Evolutionary conservation across 2,888 invertebrate species (phyloP).

Genomic region (Rapana venosa): DNA sequence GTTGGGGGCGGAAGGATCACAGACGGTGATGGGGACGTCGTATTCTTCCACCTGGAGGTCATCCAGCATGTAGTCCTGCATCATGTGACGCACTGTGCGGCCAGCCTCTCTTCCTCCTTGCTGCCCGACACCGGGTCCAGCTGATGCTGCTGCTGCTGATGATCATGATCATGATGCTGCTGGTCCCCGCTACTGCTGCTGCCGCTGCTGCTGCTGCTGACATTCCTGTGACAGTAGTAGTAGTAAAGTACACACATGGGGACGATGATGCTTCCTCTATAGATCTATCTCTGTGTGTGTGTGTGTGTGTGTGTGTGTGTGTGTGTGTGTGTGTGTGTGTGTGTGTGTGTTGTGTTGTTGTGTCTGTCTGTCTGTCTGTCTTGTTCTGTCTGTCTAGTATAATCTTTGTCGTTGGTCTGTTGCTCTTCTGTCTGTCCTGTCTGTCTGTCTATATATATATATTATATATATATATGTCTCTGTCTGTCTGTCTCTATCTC

Average conservation of each 20-base stretch:
- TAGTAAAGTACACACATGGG: no score
- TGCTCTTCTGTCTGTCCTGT: no score
- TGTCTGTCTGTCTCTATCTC: neutral
- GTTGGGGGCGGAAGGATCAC: constrained; percentile 61
- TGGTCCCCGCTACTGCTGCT: neutral
- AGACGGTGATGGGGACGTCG: constrained; percentile 58
- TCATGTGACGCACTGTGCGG: constrained; percentile 52
- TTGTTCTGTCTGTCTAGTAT: neutral
- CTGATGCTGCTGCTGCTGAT: neutral
- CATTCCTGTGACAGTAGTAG: neutral
- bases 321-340: neutral
- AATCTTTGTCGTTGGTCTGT: neutral
- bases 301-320: neutral
- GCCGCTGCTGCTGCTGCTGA: neutral
- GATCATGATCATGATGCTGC: constrained; percentile 28
- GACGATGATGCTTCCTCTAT: neutral
- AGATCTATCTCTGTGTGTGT: neutral
- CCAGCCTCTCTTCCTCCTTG: constrained; percentile 47
- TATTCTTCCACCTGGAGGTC: constrained; percentile 59
- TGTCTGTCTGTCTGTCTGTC: neutral
- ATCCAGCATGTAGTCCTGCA: constrained; percentile 57
- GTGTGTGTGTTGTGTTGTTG: neutral
- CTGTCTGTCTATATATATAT: no score
- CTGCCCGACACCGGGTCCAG: constrained; percentile 44
- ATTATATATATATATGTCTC: no score